These are phyloP conservation scores for Lates calcarifer DNA, from an alignment of 2,113 vertebrate species.

Conservation along the genomic window DNA sequence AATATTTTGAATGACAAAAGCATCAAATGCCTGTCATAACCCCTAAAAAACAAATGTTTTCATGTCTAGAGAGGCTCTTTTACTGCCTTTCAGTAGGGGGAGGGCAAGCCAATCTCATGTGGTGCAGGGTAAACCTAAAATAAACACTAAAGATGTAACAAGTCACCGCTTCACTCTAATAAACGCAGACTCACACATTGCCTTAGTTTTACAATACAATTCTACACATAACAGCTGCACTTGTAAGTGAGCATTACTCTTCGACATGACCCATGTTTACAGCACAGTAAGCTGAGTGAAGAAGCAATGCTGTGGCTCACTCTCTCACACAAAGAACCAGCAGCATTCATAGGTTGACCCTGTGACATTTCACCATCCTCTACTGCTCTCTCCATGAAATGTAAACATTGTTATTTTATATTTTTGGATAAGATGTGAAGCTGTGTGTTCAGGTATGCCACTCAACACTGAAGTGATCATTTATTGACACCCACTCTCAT, in stretches of 20 bases:
- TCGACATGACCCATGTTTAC: constrained; percentile 1
- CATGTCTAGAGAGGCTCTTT: not conserved
- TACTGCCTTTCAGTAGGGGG: not conserved
- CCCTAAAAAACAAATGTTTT: not conserved
- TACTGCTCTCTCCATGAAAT: not conserved
- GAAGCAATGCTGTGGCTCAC: not conserved
- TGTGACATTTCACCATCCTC: not conserved
- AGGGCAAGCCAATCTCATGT: not conserved
- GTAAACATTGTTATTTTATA: not conserved
- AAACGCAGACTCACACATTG: not conserved
- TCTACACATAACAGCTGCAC: constrained; percentile 14
- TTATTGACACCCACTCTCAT: not conserved
- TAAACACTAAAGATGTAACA: constrained; percentile 15
- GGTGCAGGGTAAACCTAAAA: not conserved
- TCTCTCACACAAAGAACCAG: not conserved
- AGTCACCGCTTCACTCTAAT: constrained; percentile 12
- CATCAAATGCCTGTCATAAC: not conserved
- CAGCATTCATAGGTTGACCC: not conserved
- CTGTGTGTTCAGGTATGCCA: not conserved
- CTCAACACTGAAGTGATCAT: not conserved
- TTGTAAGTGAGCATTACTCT: not conserved
- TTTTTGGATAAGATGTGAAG: not conserved
- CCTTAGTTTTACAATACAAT: not conserved
- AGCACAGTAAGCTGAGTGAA: not conserved
- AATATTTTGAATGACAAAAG: not conserved